Evolutionary conservation across 2,888 invertebrate species (phyloP), one percentile per base, ranked within the genome.

Genomic region (Eupithecia vulgata): DNA sequence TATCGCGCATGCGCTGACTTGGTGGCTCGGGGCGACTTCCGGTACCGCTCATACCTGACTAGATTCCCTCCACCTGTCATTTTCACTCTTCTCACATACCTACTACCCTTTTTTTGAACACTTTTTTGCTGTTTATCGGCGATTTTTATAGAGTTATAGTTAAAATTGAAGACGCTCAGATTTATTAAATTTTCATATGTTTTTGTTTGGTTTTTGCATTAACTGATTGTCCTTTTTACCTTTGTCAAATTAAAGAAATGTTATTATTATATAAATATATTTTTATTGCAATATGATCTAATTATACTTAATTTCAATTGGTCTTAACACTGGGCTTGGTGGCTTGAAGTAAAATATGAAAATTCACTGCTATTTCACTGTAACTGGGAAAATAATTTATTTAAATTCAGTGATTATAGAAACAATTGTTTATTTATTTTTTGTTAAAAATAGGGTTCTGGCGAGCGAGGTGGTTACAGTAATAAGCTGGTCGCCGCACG

Each of bases 31-130:
- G 91, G 87, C 65, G 85, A 87, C 81, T 90, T 91, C 70, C 87
- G 87, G 81, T 90, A 93, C 81, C 90, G 81, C 80, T 88, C 88
- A 78, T 83, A 82, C 78, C 88, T 82, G 74, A 89, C 82, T 71
- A 89, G 77, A 80, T 89, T 91, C 74, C 90, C 91, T 78, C 89
- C 88, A 72, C 88, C 88, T 48, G 90, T 85, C 93, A 93, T 93
- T 62, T 21, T 68, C 84, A 80, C 81, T 89, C 88, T 89, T 57
- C 1, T 57, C 25, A 13, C 57, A 57, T 57, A 25, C 21, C 17
- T 48, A 48, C 13, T 88, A 88, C 85, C 77, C 80, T 86, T 86
- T 75, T 48, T 21, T 40, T 40, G 25, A 65, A 40, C 12, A 37
- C 25, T 21, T 40, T 64, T 25, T 0, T 30, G 5, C 4, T 10